Evolutionary conservation across 2,113 vertebrate genomes (phyloP), one percentile per base, ranked within the genome.

Genomic region (Columba livia): DNA sequence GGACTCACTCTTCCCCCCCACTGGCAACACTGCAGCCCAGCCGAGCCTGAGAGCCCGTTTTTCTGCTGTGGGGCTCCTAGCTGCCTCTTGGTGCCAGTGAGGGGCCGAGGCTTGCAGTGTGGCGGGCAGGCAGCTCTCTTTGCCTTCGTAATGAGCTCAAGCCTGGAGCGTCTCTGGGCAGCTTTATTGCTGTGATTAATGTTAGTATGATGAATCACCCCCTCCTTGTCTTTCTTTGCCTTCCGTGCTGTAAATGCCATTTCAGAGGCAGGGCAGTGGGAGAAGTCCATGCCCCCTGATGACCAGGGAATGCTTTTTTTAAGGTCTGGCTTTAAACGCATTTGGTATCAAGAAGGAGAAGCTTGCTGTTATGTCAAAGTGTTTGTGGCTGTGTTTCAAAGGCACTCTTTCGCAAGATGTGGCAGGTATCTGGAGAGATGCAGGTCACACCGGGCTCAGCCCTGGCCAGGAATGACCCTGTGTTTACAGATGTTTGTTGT

Each of bases 301-400:
- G 36, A 79, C 44, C 54, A 17, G 32, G 34, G 61, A 85, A 67
- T 20, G 44, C 15, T 71, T 32, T 16, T n/a, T 75, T 15, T 36
- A 57, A 40, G 10, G 40, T 5, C 56, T 67, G 70, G 11, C 14
- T 73, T 89, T 65, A 51, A 60, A 61, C 1, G 9, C 7, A 3
- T 54, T 9, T 29, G 40, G 34, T 51, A 6, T 21, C 38, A 19
- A 32, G 38, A 20, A 47, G 42, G 6, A 54, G 50, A 28, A 34
- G 16, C 38, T 71, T 0, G 0, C 48, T 14, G 14, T 24, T 15
- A 8, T 20, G 57, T 57, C 0, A 0, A 36, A 32, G 19, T 7
- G n/a, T 50, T 71, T 3, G 1, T 28, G 69, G 57, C 48, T 64
- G 56, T 0, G 0, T 75, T 92, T 95, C 20, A 65, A 72, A 90